Base-by-base conservation (phyloP, 2,113 vertebrate genomes). In the Apus apus region DNA sequence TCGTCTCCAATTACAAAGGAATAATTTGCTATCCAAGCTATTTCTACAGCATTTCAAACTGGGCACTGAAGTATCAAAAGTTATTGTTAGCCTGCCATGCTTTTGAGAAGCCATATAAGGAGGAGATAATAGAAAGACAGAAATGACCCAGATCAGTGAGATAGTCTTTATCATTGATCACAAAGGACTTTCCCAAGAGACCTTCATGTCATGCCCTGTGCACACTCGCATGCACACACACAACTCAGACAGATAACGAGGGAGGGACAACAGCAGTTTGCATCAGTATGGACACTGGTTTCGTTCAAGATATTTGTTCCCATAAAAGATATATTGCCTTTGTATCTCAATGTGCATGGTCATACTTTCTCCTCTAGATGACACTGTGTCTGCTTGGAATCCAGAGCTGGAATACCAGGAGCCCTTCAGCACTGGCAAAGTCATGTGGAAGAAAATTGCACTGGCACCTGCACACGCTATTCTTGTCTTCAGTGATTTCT, bases 321-420 rank as follows among this genome's bases (percentile, higher is more conserved):
- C 45, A 6, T 67, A n/a, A 53, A 95, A 50, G 8, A 74, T n/a
- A 50, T 3, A 54, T 87, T 85, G 29, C 53, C 27, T 57, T 73
- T 72, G 3, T 15, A 72, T 51, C 46, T 89, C 40, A 32, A 5
- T 8, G 54, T 94, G 94, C 87, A 93, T 12, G 81, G 62, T 40
- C 22, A 1, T 8, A 10, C 29, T 88, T 96, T 82, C 64, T 96
- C 96, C 95, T 96, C 94, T 97, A 97, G 97, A 53, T 97, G 97
- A 85, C 96, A 94, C 95, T 97, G 94, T 97, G 95, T 40, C 87
- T 91, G 93, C 78, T 96, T 94, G 89, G 66, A 96, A 95, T 19
- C n/a, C 6, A 1, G 62, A 94, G 80, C 85, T 56, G 79, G 83
- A 90, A 23, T 8, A 60, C 45, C 72, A 64, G 84, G 54, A 92